Conservation (phyloP, 2,113 vertebrate genomes). For the Embiotoca jacksoni region DNA sequence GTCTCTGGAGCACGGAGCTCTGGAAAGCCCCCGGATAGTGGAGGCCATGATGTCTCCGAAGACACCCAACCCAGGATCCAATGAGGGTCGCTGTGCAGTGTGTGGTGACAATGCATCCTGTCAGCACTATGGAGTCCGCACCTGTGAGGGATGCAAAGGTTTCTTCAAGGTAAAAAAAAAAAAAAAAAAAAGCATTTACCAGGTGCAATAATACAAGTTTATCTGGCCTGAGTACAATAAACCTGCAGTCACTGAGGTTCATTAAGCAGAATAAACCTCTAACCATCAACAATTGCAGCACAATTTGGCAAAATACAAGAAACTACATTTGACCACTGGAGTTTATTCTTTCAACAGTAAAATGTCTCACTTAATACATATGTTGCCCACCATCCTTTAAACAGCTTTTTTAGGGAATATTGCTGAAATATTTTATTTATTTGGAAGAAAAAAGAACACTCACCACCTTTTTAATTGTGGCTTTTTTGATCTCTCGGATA, state of each 20-base stretch:
- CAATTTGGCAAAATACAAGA: not conserved
- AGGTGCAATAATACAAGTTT: constrained; percentile 10
- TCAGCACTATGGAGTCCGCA: constrained; percentile 95
- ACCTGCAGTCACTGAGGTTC: too few relatives aligned
- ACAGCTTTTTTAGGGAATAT: too few relatives aligned
- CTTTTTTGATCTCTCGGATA: too few relatives aligned
- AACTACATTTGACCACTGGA: not conserved
- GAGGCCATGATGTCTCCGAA: constrained; percentile 83
- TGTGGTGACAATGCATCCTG: constrained; percentile 96
- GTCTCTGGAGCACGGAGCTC: constrained; percentile 76
- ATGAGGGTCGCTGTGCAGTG: constrained; percentile 91
- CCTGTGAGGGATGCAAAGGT: constrained; percentile 96
- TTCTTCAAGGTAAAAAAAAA: constrained; percentile 91
- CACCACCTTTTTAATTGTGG: too few relatives aligned
- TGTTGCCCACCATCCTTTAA: too few relatives aligned
- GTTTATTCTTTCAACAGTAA: not conserved
- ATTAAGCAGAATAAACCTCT: too few relatives aligned
- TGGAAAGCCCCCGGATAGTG: constrained; percentile 80
- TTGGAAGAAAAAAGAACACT: too few relatives aligned
- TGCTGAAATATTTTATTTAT: too few relatives aligned
- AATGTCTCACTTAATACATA: too few relatives aligned
- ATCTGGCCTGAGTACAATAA: not conserved
- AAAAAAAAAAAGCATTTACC: not conserved
- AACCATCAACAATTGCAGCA: not conserved
- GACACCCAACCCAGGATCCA: constrained; percentile 77